Evolutionary conservation across 2,888 invertebrate genomes (phyloP).

Genomic region (Sesia bembeciformis): DNA sequence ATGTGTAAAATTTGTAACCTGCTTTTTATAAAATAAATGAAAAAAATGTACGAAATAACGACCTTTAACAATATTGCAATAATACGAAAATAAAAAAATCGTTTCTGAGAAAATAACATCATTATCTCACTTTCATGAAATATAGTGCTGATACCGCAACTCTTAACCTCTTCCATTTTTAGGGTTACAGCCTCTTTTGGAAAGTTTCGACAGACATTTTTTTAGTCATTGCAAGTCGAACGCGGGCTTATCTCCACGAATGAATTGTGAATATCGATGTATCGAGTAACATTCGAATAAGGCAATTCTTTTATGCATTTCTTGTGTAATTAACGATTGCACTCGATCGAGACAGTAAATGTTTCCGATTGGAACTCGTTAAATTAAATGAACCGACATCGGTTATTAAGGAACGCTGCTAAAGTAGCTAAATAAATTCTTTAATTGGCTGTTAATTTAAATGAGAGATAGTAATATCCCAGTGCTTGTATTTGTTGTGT

Average conservation of each 20-base stretch:
- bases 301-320: constrained; percentile 32
- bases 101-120: neutral
- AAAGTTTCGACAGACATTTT: constrained; percentile 15
- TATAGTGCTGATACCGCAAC: constrained; percentile 31
- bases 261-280: constrained; percentile 24
- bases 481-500: too few species aligned
- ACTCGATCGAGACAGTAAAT: constrained; percentile 32
- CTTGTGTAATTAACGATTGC: constrained; percentile 37
- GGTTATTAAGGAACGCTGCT: neutral
- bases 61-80: neutral
- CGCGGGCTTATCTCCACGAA: constrained; percentile 17
- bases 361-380: constrained; percentile 45
- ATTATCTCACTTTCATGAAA: constrained; percentile 15
- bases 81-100: neutral
- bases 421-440: constrained; percentile 16
- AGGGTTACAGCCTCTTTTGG: constrained; percentile 22
- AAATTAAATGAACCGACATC: constrained; percentile 22
- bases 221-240: constrained; percentile 4
- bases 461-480: constrained; percentile 10
- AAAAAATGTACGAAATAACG: neutral
- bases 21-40: too few species aligned
- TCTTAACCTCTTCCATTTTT: constrained; percentile 25
- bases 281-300: constrained; percentile 25
- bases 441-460: constrained; percentile 21
- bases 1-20: too few species aligned